A percentile compares a stretch with the other conserved stretches of the same genome.
These are phyloP conservation scores for Pollicipes pollicipes DNA, from an alignment of 1,140 invertebrate genomes.

Conservation along the genomic window DNA sequence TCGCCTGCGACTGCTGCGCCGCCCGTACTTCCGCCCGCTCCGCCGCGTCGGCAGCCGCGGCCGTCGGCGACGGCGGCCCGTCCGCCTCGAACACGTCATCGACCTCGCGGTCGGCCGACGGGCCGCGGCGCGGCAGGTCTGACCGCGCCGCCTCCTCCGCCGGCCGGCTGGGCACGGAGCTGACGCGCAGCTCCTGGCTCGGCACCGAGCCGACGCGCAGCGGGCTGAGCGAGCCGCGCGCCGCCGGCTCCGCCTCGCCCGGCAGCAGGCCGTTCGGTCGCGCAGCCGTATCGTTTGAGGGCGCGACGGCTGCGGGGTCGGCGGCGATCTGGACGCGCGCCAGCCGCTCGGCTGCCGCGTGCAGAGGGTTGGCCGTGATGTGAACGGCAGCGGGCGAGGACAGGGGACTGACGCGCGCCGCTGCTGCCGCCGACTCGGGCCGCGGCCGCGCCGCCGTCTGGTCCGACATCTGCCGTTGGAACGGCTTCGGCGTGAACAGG, in stretches of 20 bases:
- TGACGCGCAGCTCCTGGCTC: constrained; percentile 27
- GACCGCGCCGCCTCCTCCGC: constrained; percentile 27
- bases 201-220: not conserved
- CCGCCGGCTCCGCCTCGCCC: too few species aligned
- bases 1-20: too few species aligned
- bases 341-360: not conserved
- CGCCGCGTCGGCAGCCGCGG: too few species aligned
- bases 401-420: not conserved
- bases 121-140: not conserved
- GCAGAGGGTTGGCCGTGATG: constrained; percentile 8
- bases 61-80: too few species aligned
- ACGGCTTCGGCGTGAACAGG: constrained; percentile 11
- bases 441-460: not conserved
- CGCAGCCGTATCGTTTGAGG: too few species aligned
- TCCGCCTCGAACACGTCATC: too few species aligned
- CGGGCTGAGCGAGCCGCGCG: not conserved
- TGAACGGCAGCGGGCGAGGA: not conserved
- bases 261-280: too few species aligned
- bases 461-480: not conserved
- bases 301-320: too few species aligned
- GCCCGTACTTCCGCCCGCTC: too few species aligned
- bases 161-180: constrained; percentile 30
- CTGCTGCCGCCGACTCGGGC: too few species aligned
- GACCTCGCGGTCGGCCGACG: too few species aligned
- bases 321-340: too few species aligned